A percentile compares a stretch with the other conserved stretches of the same genome.
Evolutionary conservation across 64 coral and sea anemone species (phyloP).

Genomic region (Pocillopora verrucosa): DNA sequence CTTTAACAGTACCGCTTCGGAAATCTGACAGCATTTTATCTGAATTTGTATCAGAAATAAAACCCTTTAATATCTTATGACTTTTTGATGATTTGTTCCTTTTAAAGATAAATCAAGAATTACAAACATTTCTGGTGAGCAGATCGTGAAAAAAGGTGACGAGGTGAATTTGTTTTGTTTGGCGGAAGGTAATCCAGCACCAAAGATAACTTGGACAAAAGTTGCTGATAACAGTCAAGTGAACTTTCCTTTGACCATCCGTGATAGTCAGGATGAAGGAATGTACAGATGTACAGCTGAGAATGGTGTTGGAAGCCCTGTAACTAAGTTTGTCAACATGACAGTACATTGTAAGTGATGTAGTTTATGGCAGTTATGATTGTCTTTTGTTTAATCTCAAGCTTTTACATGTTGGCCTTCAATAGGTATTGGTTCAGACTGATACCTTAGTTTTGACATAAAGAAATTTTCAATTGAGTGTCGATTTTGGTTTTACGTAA

Average conservation of each 20-base stretch:
- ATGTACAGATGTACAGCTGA: conserved; percentile 37
- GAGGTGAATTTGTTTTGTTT: not conserved
- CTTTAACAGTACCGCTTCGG: too few relatives aligned
- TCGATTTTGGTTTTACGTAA: too few relatives aligned
- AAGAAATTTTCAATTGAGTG: too few relatives aligned
- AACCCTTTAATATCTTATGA: too few relatives aligned
- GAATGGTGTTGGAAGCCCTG: conserved; percentile 31
- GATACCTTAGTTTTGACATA: too few relatives aligned
- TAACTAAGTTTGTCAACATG: not conserved
- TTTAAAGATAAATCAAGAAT: conserved; percentile 8
- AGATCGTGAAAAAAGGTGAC: not conserved
- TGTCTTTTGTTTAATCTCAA: too few relatives aligned
- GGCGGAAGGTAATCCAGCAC: conserved; percentile 29
- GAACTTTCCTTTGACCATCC: not conserved
- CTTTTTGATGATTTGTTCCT: not conserved
- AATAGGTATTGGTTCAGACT: too few relatives aligned
- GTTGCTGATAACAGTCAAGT: not conserved
- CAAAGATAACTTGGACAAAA: conserved; percentile 41
- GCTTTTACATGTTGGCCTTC: too few relatives aligned
- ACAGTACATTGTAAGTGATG: conserved; percentile 37
- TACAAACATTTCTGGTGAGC: not conserved
- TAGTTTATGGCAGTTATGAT: not conserved
- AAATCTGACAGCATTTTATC: too few relatives aligned
- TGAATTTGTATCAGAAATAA: too few relatives aligned
- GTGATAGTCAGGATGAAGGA: conserved; percentile 5